Evolutionary conservation across 2,113 vertebrate species (phyloP), one percentile per base, ranked within the genome.

Genomic region (Myotis brandtii): DNA sequence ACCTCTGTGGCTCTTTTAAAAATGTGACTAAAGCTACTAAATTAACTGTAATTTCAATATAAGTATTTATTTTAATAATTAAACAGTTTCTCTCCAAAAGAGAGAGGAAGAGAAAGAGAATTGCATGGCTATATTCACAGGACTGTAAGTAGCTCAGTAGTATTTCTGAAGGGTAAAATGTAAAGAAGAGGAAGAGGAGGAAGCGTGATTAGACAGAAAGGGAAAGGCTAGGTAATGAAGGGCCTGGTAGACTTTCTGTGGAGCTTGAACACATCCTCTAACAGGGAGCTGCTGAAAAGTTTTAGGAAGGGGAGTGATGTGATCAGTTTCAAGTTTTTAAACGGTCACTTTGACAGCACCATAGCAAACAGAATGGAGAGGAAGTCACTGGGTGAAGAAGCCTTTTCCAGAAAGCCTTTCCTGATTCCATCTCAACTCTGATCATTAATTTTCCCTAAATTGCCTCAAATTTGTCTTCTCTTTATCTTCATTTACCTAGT

Each of bases 51-150:
- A 95, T 80, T 10, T 64, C 43, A 76, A 1, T 94, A 54, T 92
- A 95, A 93, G 82, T 97, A 88, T 96, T 91, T 90, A 86, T 92
- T 93, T 89, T 83, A 86, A 88, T 84, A 91, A 85, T 81, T 81
- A 88, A 93, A 52, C 20, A n/a, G 30, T 85, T 62, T 77, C 9
- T 27, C 32, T 89, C 34, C n/a, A 32, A 32, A 50, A 91, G 21
- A 34, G 67, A 89, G 76, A 27, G 56, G 14, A 2, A 48, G 8
- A n/a, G 23, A 30, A 85, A 9, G 81, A 10, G 48, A 77, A 77
- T 18, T 54, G 20, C 27, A 64, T 82, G 46, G 14, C 75, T 56
- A 2, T 72, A 34, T 90, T 64, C n/a, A 77, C 21, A n/a, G 64
- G 32, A 17, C 89, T 54, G 5, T 86, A 73, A 72, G 27, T n/a